Conservation (phyloP, 1,140 invertebrate genomes). For the Bombus balteatus region DNA sequence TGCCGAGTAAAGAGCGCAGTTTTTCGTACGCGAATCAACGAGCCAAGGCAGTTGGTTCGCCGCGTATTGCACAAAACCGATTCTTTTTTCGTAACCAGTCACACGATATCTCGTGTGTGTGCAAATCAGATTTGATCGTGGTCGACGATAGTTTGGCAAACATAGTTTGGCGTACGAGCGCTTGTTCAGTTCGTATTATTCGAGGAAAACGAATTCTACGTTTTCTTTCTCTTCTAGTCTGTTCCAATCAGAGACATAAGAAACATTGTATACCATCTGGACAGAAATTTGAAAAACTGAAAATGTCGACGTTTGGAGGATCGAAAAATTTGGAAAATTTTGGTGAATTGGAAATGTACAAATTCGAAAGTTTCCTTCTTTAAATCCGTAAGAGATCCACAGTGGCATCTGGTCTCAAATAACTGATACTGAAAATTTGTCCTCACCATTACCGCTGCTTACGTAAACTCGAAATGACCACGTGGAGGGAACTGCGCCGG, state of each 20-base stretch:
- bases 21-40: background rate
- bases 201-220: too few species aligned
- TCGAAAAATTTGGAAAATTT: too few species aligned
- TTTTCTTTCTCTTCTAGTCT: too few species aligned
- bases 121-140: slow-evolving; percentile 24
- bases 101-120: slow-evolving; percentile 10
- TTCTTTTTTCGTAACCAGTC: background rate
- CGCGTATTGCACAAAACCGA: too few species aligned
- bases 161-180: slow-evolving; percentile 1
- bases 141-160: slow-evolving; percentile 21
- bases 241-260: too few species aligned
- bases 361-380: too few species aligned
- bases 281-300: background rate
- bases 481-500: background rate
- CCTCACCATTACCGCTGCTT: background rate
- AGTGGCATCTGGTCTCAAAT: too few species aligned
- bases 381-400: too few species aligned
- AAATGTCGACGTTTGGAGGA: too few species aligned
- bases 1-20: background rate
- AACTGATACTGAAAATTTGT: background rate
- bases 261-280: too few species aligned
- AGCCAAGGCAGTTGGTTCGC: background rate
- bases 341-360: too few species aligned
- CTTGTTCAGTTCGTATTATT: background rate
- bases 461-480: background rate